Evolutionary conservation across 2,888 invertebrate genomes (phyloP).

Genomic region (Osedax fenrisi): DNA sequence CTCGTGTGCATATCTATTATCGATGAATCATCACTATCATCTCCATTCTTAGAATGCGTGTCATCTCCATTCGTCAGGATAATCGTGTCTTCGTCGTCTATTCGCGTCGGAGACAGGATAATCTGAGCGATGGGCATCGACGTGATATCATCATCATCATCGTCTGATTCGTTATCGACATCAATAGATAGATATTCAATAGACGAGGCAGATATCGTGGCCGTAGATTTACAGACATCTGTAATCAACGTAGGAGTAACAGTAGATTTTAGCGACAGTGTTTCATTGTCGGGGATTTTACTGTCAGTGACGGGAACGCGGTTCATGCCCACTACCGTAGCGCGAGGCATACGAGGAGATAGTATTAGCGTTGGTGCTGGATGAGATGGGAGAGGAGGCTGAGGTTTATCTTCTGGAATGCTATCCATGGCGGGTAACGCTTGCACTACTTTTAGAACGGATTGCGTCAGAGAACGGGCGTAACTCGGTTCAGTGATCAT

Average conservation of each 20-base stretch:
- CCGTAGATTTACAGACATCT: no score
- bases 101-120: no score
- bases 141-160: neutral
- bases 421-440: neutral
- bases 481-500: neutral
- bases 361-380: neutral
- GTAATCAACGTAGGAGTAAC: neutral
- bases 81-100: no score
- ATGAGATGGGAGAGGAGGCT: neutral
- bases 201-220: no score
- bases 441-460: neutral
- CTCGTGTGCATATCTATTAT: no score
- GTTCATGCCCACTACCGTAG: neutral
- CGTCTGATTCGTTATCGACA: neutral
- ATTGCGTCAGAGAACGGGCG: neutral
- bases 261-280: neutral
- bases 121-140: neutral
- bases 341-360: neutral
- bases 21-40: neutral
- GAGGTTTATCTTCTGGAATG: neutral
- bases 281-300: neutral
- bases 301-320: neutral
- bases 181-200: no score
- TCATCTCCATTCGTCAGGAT: neutral
- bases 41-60: neutral